Evolutionary conservation across 2,888 invertebrate species (phyloP).

Genomic region (Coecobrya sp.): DNA sequence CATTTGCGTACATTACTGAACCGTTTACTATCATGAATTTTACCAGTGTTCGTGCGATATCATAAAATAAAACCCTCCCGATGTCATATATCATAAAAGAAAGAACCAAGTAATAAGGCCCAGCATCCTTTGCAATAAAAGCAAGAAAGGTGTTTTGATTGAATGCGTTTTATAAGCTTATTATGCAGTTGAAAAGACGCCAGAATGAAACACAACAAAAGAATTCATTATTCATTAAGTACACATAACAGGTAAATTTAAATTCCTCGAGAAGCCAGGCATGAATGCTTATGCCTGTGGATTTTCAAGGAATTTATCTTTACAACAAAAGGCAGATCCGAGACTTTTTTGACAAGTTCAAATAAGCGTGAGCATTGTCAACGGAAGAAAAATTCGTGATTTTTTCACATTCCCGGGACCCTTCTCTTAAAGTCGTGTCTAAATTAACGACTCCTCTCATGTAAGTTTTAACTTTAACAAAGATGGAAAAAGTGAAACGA

Average conservation of each 20-base stretch:
- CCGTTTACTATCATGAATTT: not conserved
- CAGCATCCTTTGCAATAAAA: not conserved
- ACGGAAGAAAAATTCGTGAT: constrained; percentile 15
- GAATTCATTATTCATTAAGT: not conserved
- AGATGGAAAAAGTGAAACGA: constrained; percentile 75
- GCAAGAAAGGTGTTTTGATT: constrained; percentile 34
- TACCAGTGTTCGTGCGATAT: not conserved
- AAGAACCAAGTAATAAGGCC: not conserved
- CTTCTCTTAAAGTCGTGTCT: constrained; percentile 9
- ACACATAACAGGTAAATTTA: not conserved
- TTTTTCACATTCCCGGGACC: constrained; percentile 24
- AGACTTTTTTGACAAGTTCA: constrained; percentile 52
- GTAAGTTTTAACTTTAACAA: constrained; percentile 39
- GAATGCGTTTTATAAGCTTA: constrained; percentile 12
- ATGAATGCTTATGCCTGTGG: constrained; percentile 48
- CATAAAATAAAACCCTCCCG: not conserved
- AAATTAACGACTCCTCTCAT: constrained; percentile 56
- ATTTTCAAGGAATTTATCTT: constrained; percentile 60
- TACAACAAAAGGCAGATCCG: constrained; percentile 40
- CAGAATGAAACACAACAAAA: not conserved
- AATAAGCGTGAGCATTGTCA: constrained; percentile 39
- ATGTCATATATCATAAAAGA: not conserved
- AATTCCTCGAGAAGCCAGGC: constrained; percentile 29
- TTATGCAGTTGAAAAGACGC: not conserved
- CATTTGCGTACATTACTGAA: not conserved